These are phyloP conservation scores for Macrosteles quadrilineatus DNA, from an alignment of 1,140 invertebrate species.

Conservation along the genomic window DNA sequence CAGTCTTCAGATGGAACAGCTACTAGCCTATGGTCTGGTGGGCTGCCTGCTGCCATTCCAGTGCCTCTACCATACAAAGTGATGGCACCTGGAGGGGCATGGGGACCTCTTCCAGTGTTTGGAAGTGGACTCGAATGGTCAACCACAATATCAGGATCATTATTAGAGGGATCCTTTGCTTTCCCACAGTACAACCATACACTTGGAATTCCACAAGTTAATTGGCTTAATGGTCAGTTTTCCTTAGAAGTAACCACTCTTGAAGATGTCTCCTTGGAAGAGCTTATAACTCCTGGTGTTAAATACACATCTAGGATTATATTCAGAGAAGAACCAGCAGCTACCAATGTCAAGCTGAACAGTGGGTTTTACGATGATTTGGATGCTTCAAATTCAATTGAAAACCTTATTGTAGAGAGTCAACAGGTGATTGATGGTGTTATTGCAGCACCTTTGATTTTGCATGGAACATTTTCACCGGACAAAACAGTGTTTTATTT, in stretches of 20 bases:
- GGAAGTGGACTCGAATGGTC: slow-evolving; percentile 9
- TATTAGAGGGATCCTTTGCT: slow-evolving; percentile 10
- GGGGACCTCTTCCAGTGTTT: background rate
- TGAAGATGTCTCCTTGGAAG: slow-evolving; percentile 1
- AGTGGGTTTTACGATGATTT: background rate
- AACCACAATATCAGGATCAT: slow-evolving; percentile 1
- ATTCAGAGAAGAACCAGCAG: background rate
- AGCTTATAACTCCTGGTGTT: slow-evolving; percentile 18
- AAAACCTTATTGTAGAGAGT: slow-evolving; percentile 27
- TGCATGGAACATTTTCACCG: slow-evolving; percentile 24
- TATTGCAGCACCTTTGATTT: slow-evolving; percentile 23
- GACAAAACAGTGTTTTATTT: slow-evolving; percentile 24
- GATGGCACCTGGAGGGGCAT: background rate
- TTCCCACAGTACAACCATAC: slow-evolving; percentile 20
- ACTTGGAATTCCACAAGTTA: background rate
- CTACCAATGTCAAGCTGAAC: background rate
- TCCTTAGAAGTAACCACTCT: slow-evolving; percentile 12
- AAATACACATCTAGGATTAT: slow-evolving; percentile 24
- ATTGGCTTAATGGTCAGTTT: slow-evolving; percentile 20
- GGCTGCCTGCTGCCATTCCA: background rate
- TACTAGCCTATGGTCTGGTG: background rate
- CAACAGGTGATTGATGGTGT: slow-evolving; percentile 24
- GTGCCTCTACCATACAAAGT: background rate
- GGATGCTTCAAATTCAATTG: background rate
- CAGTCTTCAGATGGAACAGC: background rate